Evolutionary conservation across 2,888 invertebrate species (phyloP), one percentile per base, ranked within the genome.

Genomic region (Caenorhabditis uteleia): DNA sequence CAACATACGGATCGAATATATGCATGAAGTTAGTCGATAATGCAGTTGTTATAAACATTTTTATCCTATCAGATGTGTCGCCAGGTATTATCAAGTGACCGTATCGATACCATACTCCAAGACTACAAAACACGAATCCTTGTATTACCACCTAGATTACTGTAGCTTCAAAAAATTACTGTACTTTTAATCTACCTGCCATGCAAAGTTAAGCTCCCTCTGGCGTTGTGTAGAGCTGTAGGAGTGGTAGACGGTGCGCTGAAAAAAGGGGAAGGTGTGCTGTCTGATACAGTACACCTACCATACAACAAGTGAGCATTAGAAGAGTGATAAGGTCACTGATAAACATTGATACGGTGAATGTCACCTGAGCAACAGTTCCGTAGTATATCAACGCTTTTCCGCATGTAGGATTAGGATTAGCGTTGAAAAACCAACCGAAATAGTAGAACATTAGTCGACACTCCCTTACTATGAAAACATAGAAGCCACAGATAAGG

Each of bases 1-100:
- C 6, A 23, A 59, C 58, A 27, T 38, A 59, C 59, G 59, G 59
- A 47, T 59, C 59, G 38, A 59, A 53, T 5, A 53, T 20, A 18
- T 53, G 51, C 21, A 59, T 29, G n/a, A 59, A 25, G 20, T 59
- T 59, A 14, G 53, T 18, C 1, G 53, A 47, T 26, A 59, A 59
- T 2, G 53, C 42, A 6, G 47, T 59, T 7, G 59, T 53, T 23
- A 51, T 53, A 27, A 59, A 59, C 12, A 27, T 38, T 38, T 53
- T 53, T 53, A 51, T 53, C 20, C 44, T 29, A 10, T 44, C 44
- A 20, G 47, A 36, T 10, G 40, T 26, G 3, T n/a, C n/a, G n/a
- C 47, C 48, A 4, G 59, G 53, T 7, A 59, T n/a, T 43, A 27
- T 25, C 1, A 14, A 1, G 18, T 59, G 39, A 5, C 53, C 59